Evolutionary conservation across 64 coral and sea anemone species (phyloP).

Genomic region (Montipora sp.): DNA sequence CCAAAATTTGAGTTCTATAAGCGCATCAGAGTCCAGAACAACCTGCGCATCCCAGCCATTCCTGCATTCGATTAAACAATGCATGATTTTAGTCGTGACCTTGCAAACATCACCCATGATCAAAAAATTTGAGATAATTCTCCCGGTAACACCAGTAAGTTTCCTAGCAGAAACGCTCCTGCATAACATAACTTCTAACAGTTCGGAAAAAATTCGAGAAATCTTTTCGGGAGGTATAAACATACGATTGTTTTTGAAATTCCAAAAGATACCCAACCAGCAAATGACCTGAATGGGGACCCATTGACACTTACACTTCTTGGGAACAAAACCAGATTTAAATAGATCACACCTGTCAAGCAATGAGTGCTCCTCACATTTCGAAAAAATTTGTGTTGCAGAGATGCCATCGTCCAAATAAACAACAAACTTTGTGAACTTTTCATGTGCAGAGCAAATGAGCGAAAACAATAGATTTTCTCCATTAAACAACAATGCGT

Average conservation of each 20-base stretch:
- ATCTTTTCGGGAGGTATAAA: conserved; percentile 35
- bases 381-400: not conserved
- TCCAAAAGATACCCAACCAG: not conserved
- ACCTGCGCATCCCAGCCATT: not conserved
- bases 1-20: conserved; percentile 38
- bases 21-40: not conserved
- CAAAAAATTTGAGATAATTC: too few species aligned
- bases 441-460: too few species aligned
- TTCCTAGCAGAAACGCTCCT: not conserved
- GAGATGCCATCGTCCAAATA: conserved; percentile 49
- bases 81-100: too few species aligned
- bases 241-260: conserved; percentile 34
- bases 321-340: not conserved
- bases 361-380: conserved; percentile 11
- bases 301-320: not conserved
- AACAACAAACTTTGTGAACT: too few species aligned
- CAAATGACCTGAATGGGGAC: too few species aligned
- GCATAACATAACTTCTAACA: not conserved
- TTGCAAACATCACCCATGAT: too few species aligned
- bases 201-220: conserved; percentile 8
- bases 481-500: conserved; percentile 28
- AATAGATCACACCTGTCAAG: not conserved
- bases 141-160: too few species aligned
- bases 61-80: too few species aligned
- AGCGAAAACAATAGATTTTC: too few species aligned